Base-by-base conservation (phyloP, 2,797 vertebrate species). In the Cyclopterus lumpus region DNA sequence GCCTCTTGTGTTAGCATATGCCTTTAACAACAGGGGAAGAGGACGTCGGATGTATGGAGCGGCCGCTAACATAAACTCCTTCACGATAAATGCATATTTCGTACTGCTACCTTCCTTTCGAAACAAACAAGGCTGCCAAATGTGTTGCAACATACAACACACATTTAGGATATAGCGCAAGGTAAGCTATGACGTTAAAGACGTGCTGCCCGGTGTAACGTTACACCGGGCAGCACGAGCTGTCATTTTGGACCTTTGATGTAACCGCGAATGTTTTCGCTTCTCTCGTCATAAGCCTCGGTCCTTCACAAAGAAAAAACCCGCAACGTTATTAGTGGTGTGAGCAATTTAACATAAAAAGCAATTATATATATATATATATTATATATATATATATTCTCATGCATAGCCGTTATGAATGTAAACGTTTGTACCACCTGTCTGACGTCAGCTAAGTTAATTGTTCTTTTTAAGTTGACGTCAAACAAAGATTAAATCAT, bases 21-120 rank as follows among this genome's bases (percentile, higher is more conserved):
- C 53, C 70, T 85, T 81, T 90, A 81, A 80, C 79, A 69, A 55
- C 38, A 68, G 70, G 61, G 48, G 30, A 77, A 77, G 71, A 66
- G 68, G 74, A 84, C 64, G 73, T 44, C 36, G 32, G 28, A 32
- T 44, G 18, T 24, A 0, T 3, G 3, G 0, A 11, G 16, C 40
- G 20, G 32, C 14, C 14, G 12, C 26, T 14, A 53, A 7, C 42
- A 18, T 4, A 6, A 75, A 36, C 48, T 63, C 2, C 0, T 20
- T 54, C 2, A 18, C 10, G 0, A 10, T 67, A 3, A 48, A 2
- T 64, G 8, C n/a, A 10, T 40, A 1, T 49, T 22, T 58, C 44
- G 6, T 14, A 6, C 12, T 34, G 3, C 40, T 40, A 15, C 2
- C 6, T 14, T 60, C 1, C n/a, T 8, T n/a, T 38, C 5, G 9